Base-by-base conservation (phyloP, 2,797 vertebrate species). In the Poecilia velifera region DNA sequence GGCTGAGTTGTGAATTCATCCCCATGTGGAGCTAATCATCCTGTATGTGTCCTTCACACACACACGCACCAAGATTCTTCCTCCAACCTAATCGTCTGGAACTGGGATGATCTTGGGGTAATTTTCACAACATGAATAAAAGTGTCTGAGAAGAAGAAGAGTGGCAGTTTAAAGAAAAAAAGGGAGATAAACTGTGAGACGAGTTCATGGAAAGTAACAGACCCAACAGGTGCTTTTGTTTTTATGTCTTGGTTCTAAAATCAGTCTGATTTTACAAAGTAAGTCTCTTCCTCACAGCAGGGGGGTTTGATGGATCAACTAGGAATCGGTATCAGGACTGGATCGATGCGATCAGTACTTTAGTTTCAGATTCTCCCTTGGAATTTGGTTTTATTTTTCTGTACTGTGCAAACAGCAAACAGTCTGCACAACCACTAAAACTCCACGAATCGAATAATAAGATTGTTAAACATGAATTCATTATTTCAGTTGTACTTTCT, bases 71-170 rank as follows among this genome's bases (percentile, higher is more conserved):
- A 3, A 46, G 68, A 71, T 14, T 43, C 12, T 71, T 71, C 16
- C 25, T 71, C 25, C 43, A 46, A 46, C n/a, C 68, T 8, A 71
- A 45, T 45, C 25, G 13, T 28, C 25, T 45, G 28, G 7, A 45
- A 14, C 41, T 45, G 43, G 6, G 25, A 71, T 28, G 45, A 39
- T 39, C 18, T 39, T 66, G 16, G 31, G 36, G 34, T 39, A 12
- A 41, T 66, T 41, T 66, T 66, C 64, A 39, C 34, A 66, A 66
- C 62, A 66, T 66, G 36, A 39, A 25, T 25, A 66, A 66, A 66
- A 6, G 7, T 66, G 34, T 66, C 18, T 39, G 20, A 39, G 34
- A 66, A 66, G 34, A 66, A 66, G 18, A 39, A 10, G 20, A 66
- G 16, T 20, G 7, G 64, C 64, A 20, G 34, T 36, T 66, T 66